Conservation (phyloP, 2,888 invertebrate genomes). For the Drosophila macrothrix region DNA sequence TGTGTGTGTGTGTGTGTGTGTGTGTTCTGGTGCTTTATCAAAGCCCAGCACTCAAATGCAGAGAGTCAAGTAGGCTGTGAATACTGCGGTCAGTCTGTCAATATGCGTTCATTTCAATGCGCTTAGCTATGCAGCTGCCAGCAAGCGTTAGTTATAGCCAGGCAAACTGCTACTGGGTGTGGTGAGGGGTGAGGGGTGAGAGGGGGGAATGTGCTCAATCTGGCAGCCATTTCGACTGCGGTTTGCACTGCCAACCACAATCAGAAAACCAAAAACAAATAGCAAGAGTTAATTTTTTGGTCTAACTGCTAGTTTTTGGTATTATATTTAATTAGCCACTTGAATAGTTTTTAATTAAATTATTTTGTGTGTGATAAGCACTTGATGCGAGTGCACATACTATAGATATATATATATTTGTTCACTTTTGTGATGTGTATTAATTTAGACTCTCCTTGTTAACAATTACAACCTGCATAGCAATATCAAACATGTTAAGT, state of each 20-base stretch:
- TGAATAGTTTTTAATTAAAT: constrained; percentile 36
- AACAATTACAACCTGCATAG: no score
- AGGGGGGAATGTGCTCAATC: constrained; percentile 9
- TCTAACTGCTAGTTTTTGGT: constrained; percentile 15
- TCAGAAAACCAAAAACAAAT: neutral
- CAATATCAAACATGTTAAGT: neutral
- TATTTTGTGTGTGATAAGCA: constrained; percentile 10
- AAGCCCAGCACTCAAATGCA: constrained; percentile 70
- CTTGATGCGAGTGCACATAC: constrained; percentile 5
- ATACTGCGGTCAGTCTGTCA: constrained; percentile 71
- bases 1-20: constrained; percentile 17
- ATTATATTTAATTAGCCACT: constrained; percentile 29
- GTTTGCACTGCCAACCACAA: constrained; percentile 6
- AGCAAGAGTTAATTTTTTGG: constrained; percentile 12
- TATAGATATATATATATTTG: neutral
- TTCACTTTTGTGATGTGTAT: neutral
- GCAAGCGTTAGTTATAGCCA: constrained; percentile 1
- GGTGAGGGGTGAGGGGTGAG: no score
- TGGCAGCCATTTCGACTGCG: constrained; percentile 47
- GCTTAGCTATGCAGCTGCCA: constrained; percentile 64
- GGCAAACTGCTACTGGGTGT: neutral
- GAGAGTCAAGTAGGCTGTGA: constrained; percentile 69
- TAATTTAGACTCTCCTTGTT: neutral
- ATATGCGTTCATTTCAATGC: constrained; percentile 66
- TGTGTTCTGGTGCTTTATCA: constrained; percentile 61